A percentile compares a stretch with the other conserved stretches of the same genome.
Conservation (phyloP, 1,140 invertebrate genomes). For the Matsumurasca onukii region DNA sequence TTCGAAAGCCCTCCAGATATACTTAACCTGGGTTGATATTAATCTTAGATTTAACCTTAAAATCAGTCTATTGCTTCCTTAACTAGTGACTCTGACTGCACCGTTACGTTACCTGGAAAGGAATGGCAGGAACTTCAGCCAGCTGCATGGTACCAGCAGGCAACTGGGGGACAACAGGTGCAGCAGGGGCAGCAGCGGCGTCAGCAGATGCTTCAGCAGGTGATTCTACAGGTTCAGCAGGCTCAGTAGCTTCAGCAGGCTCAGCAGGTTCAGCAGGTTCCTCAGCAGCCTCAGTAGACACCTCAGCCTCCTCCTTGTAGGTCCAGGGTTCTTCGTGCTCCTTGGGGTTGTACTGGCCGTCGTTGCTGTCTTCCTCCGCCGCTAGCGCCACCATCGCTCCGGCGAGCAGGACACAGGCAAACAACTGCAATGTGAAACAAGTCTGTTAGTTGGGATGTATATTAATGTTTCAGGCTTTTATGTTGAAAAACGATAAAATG, state of each 20-base stretch:
- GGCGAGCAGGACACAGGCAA: conserved; percentile 16
- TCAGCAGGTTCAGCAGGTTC: background rate
- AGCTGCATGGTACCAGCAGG: background rate
- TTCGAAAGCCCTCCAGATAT: too few species aligned
- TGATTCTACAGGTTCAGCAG: background rate
- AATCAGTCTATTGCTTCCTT: background rate
- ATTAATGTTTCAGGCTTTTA: too few species aligned
- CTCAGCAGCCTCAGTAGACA: background rate
- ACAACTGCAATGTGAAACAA: conserved; percentile 21
- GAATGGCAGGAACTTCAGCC: background rate
- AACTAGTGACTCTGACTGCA: background rate
- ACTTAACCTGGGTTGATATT: too few species aligned
- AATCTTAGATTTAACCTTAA: too few species aligned
- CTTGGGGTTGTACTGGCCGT: conserved; percentile 30
- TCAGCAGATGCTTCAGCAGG: background rate
- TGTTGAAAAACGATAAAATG: too few species aligned
- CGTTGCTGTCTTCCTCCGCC: conserved; percentile 26
- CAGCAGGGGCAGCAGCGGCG: background rate
- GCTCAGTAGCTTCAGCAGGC: background rate
- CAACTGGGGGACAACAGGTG: background rate
- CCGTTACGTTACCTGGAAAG: background rate
- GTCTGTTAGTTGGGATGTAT: conserved; percentile 1
- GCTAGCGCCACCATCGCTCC: background rate
- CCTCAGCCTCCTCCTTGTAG: conserved; percentile 16
- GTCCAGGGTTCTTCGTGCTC: conserved; percentile 33